Conservation (phyloP, 2,797 vertebrate species). For the Botia kubotai region DNA sequence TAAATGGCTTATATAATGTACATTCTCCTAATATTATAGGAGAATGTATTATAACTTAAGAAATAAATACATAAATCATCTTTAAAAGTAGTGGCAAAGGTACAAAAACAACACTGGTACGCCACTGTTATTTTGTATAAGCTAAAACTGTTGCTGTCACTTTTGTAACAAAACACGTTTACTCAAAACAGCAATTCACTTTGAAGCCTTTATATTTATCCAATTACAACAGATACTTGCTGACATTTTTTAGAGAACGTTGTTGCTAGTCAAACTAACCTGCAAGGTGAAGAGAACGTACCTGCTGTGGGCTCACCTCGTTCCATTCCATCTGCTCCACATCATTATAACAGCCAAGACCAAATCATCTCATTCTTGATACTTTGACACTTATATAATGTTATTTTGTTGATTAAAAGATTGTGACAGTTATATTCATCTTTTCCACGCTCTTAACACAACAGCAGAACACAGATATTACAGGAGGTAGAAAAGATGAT, state of each 20-base stretch:
- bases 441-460: background rate
- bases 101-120: background rate
- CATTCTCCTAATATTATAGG: background rate
- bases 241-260: background rate
- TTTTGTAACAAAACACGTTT: background rate
- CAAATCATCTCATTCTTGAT: conserved; percentile 23
- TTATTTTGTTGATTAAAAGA: conserved; percentile 25
- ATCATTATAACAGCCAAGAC: conserved; percentile 30
- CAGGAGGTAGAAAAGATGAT: conserved; percentile 20
- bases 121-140: background rate
- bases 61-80: background rate
- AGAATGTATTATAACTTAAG: background rate
- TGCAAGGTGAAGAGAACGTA: conserved; percentile 18
- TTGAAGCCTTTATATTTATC: background rate
- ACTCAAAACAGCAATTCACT: background rate
- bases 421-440: conserved; percentile 4
- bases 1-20: background rate
- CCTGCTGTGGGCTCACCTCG: conserved; percentile 14
- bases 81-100: background rate
- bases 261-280: conserved; percentile 8
- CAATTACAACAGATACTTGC: conserved; percentile 1
- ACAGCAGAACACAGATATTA: conserved; percentile 21
- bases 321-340: conserved; percentile 24
- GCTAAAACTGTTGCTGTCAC: background rate
- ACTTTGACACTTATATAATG: conserved; percentile 20